These are phyloP conservation scores for Zaprionus africanus DNA, from an alignment of 1,140 invertebrate species.

Conservation along the genomic window DNA sequence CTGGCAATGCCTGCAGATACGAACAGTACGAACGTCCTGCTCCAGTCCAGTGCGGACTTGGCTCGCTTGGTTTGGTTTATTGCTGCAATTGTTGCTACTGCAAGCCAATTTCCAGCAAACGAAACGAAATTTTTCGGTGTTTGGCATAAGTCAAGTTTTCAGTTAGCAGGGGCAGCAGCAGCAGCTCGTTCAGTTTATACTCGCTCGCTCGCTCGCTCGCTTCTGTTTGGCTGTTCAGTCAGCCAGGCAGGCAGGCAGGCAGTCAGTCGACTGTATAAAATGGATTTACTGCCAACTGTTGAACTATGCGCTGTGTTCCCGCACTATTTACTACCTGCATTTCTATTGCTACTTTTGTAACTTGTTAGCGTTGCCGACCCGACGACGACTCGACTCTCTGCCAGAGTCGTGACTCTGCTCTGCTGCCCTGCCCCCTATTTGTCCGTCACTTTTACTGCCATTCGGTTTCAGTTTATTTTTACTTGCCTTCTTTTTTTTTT, in stretches of 20 bases:
- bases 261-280: conserved; percentile 81
- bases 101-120: conserved; percentile 60
- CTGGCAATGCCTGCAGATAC: conserved; percentile 58
- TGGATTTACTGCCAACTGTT: conserved; percentile 83
- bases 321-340: conserved; percentile 81
- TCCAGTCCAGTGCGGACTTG: conserved; percentile 5
- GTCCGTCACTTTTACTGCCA: conserved; percentile 54
- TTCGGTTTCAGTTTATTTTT: conserved; percentile 41
- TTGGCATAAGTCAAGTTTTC: conserved; percentile 79
- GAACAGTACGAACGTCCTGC: neutral
- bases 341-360: conserved; percentile 83
- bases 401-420: conserved; percentile 20
- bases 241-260: conserved; percentile 49
- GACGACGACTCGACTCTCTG: neutral
- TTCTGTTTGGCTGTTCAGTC: conserved; percentile 35
- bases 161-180: conserved; percentile 15
- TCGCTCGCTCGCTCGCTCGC: neutral
- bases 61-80: conserved; percentile 51
- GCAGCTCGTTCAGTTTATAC: conserved; percentile 21
- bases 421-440: neutral
- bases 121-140: conserved; percentile 73
- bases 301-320: conserved; percentile 61
- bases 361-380: conserved; percentile 64
- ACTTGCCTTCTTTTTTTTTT: conserved; percentile 30
- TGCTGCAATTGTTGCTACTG: conserved; percentile 52